These are phyloP conservation scores for Oryzias javanicus DNA, from an alignment of 2,113 vertebrate genomes.

Conservation along the genomic window DNA sequence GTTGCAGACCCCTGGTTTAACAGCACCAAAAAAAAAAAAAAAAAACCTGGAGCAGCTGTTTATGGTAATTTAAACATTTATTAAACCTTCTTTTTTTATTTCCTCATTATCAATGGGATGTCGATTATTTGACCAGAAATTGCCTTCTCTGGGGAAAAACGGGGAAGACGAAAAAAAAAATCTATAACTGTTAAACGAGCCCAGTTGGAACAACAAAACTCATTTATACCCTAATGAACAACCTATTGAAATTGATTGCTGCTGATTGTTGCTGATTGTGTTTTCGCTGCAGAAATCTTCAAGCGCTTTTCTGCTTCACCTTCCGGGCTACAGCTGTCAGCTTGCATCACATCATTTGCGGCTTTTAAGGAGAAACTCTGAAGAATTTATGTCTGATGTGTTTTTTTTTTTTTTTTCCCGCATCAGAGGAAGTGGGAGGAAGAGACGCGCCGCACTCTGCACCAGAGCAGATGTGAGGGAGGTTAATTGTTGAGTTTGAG, in stretches of 20 bases:
- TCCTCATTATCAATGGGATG: constrained; percentile 15
- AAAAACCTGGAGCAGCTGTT: constrained; percentile 13
- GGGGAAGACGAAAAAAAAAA: background rate
- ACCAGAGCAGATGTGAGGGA: constrained; percentile 44
- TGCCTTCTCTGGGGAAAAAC: background rate
- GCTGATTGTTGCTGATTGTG: constrained; percentile 37
- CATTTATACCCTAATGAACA: constrained; percentile 31
- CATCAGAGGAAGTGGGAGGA: constrained; percentile 41
- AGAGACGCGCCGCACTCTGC: constrained; percentile 30
- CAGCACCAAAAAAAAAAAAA: constrained; percentile 2
- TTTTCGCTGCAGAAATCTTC: constrained; percentile 42
- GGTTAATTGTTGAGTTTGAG: constrained; percentile 38
- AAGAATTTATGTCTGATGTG: constrained; percentile 31
- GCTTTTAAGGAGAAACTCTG: constrained; percentile 17
- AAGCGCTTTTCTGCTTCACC: constrained; percentile 25
- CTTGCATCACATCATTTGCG: constrained; percentile 27
- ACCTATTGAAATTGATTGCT: constrained; percentile 44
- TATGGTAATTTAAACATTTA: constrained; percentile 21
- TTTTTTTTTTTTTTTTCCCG: constrained; percentile 12
- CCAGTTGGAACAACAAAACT: constrained; percentile 21
- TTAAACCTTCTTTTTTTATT: constrained; percentile 20
- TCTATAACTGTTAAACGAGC: background rate
- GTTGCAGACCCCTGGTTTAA: no score
- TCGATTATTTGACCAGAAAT: constrained; percentile 17
- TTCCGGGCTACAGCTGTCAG: constrained; percentile 35